Evolutionary conservation across 2,888 invertebrate species (phyloP).

Genomic region (Callimorpha dominula): DNA sequence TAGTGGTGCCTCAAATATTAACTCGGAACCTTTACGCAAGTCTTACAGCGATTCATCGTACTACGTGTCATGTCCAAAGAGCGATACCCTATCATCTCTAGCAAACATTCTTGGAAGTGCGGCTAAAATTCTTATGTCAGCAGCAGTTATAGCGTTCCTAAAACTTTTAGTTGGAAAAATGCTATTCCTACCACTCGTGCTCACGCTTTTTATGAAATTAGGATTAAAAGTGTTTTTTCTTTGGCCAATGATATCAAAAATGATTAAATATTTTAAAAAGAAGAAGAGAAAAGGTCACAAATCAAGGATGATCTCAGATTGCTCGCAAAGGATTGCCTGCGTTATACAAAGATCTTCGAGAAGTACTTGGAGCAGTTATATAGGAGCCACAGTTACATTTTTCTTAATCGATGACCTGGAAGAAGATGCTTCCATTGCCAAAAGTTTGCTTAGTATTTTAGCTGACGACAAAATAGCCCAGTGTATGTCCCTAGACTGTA

Average conservation of each 20-base stretch:
- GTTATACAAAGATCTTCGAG: constrained; percentile 71
- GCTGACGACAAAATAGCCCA: constrained; percentile 80
- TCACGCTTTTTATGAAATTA: constrained; percentile 75
- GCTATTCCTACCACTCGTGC: constrained; percentile 73
- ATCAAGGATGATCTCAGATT: constrained; percentile 75
- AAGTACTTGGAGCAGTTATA: constrained; percentile 71
- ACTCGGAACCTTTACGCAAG: constrained; percentile 74
- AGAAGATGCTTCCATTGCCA: constrained; percentile 73
- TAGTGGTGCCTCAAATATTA: constrained; percentile 73
- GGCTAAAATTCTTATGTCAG: constrained; percentile 82
- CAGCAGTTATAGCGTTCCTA: constrained; percentile 74
- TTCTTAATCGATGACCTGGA: constrained; percentile 77
- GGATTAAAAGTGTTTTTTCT: constrained; percentile 77
- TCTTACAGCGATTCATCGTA: constrained; percentile 70
- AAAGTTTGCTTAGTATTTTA: constrained; percentile 75
- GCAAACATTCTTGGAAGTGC: constrained; percentile 79
- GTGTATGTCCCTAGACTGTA: constrained; percentile 82
- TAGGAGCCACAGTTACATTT: constrained; percentile 79
- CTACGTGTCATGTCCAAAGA: constrained; percentile 72
- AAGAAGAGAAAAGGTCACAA: constrained; percentile 76
- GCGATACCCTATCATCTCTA: constrained; percentile 74
- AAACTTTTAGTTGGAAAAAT: constrained; percentile 79
- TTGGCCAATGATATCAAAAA: constrained; percentile 81
- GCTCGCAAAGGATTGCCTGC: constrained; percentile 78
- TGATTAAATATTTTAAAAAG: constrained; percentile 79